Conservation (phyloP, 2,113 vertebrate genomes). For the Odobenus rosmarus region DNA sequence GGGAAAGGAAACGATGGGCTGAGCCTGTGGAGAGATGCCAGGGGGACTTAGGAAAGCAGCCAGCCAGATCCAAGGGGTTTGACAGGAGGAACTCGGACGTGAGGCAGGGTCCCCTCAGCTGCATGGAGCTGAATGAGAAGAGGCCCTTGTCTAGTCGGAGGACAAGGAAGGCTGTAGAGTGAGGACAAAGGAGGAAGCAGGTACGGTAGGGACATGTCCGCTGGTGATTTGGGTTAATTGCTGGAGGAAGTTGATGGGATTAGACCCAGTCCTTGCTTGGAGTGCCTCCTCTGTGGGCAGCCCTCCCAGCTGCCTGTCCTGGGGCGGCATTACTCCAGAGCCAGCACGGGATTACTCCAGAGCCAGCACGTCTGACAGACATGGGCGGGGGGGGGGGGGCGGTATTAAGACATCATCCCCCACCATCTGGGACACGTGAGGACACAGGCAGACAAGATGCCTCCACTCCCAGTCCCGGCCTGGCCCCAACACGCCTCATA, state of each 20-base stretch:
- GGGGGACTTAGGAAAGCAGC: neutral
- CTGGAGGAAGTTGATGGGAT: neutral
- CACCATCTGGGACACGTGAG: neutral
- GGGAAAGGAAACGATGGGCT: neutral
- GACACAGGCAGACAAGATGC: neutral
- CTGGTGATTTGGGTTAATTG: neutral
- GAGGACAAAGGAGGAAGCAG: neutral
- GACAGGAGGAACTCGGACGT: neutral
- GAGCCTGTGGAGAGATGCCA: neutral
- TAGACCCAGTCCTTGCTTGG: neutral
- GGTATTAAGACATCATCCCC: neutral
- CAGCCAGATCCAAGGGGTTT: neutral
- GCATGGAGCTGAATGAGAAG: neutral
- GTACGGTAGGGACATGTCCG: neutral
- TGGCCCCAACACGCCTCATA: neutral
- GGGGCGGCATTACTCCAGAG: neutral
- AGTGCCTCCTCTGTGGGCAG: neutral
- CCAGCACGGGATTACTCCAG: neutral
- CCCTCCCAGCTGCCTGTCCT: neutral
- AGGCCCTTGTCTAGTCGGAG: neutral
- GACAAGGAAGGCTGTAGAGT: neutral
- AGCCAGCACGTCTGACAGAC: neutral
- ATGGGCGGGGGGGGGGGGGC: rapidly evolving
- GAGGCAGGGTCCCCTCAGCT: neutral
- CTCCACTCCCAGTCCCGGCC: neutral